Conservation (phyloP, 2,888 invertebrate species). For the Melipona bicolor region DNA sequence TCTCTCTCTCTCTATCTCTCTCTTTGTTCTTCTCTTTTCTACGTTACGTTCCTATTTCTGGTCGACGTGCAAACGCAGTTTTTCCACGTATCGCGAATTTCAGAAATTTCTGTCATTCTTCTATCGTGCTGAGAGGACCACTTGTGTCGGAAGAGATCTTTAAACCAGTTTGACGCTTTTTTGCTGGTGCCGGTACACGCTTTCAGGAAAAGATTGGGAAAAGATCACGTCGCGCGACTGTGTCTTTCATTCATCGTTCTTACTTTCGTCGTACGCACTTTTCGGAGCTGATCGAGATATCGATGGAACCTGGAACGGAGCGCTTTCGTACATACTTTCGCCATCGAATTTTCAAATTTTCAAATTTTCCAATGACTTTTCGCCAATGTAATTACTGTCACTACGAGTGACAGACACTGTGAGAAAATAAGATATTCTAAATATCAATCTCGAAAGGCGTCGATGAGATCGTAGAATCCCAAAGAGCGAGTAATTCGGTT, state of each 20-base stretch:
- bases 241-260: neutral
- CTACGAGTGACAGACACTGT: no score
- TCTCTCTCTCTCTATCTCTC: neutral
- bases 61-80: neutral
- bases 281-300: neutral
- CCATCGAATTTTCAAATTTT: neutral
- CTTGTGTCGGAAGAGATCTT: no score
- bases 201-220: neutral
- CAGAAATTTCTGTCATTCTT: no score
- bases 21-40: neutral
- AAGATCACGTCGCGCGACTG: neutral
- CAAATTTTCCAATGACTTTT: neutral
- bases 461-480: no score
- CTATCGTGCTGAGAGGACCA: no score
- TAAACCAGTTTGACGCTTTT: neutral
- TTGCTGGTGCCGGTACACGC: neutral
- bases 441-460: no score
- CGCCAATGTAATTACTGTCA: no score
- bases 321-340: neutral
- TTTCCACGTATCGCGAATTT: no score
- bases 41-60: neutral
- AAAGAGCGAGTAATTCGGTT: no score
- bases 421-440: no score
- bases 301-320: neutral
- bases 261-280: no score